phyloP scores from a whole-genome alignment of 1,140 invertebrate genomes.

The Polyergus mexicanus region DNA sequence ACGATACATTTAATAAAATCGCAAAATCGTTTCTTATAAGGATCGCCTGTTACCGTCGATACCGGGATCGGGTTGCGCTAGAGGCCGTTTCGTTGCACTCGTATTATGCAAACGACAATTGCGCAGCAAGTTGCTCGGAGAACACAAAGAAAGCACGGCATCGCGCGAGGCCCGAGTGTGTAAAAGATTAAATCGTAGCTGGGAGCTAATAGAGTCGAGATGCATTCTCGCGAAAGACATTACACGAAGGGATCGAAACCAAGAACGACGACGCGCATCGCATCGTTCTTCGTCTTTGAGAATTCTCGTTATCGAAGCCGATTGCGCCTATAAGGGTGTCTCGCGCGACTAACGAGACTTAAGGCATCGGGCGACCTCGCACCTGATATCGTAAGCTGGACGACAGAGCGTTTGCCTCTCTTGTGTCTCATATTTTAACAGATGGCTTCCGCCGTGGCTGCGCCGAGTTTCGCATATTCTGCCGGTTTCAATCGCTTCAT shows the following conservation, averaged over 20 bases:
- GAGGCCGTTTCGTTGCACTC: constrained; percentile 39
- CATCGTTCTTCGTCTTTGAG: constrained; percentile 31
- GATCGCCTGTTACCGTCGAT: constrained; percentile 13
- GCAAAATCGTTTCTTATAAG: constrained; percentile 47
- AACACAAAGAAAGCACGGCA: constrained; percentile 35
- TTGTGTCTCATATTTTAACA: constrained; percentile 76
- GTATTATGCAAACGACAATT: constrained; percentile 62
- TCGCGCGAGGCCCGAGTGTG: constrained; percentile 17
- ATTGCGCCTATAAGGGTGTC: not conserved
- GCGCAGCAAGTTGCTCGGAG: constrained; percentile 10
- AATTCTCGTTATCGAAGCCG: constrained; percentile 27
- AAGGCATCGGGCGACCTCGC: constrained; percentile 66
- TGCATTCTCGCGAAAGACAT: constrained; percentile 15
- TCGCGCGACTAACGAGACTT: constrained; percentile 36
- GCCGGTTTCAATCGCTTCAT: constrained; percentile 62
- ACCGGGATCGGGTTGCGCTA: constrained; percentile 50
- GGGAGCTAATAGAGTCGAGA: constrained; percentile 50
- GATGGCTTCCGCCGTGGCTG: constrained; percentile 79
- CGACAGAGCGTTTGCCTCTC: constrained; percentile 76
- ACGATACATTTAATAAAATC: constrained; percentile 16
- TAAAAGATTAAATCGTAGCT: constrained; percentile 58
- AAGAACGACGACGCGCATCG: not conserved
- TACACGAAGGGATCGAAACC: constrained; percentile 8
- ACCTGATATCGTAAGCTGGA: constrained; percentile 70
- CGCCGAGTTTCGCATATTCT: constrained; percentile 55